Evolutionary conservation across 2,797 vertebrate species (phyloP).

Genomic region (Amblyopsis hoosieri): DNA sequence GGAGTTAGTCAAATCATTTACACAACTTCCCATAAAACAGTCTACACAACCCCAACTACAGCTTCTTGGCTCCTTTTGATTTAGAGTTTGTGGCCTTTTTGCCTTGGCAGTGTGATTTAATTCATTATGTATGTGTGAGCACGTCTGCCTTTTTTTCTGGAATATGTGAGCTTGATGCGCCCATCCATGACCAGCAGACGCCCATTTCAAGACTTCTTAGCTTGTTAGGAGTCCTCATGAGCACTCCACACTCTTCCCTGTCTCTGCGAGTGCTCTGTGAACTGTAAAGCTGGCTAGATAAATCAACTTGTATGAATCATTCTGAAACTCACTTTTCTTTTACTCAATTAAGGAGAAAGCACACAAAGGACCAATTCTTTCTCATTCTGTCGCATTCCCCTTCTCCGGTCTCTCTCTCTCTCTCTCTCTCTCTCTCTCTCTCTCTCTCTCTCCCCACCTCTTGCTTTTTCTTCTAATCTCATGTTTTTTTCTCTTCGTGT

Average conservation of each 20-base stretch:
- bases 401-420: constrained; percentile 1
- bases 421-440: constrained; percentile 1
- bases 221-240: constrained; percentile 78
- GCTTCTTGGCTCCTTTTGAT: constrained; percentile 54
- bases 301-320: constrained; percentile 74
- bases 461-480: not conserved
- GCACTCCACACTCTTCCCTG: constrained; percentile 68
- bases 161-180: constrained; percentile 61
- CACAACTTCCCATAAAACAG: not conserved
- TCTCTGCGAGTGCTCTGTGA: constrained; percentile 62
- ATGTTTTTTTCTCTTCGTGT: not conserved
- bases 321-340: constrained; percentile 73
- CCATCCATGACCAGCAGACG: constrained; percentile 68
- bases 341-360: constrained; percentile 73
- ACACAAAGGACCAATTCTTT: constrained; percentile 47
- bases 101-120: constrained; percentile 57
- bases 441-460: not conserved
- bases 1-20: not conserved
- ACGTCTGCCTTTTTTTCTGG: constrained; percentile 54
- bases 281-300: constrained; percentile 74
- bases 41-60: constrained; percentile 43
- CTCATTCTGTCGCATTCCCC: constrained; percentile 2
- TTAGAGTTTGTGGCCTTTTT: constrained; percentile 39
- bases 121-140: constrained; percentile 76
- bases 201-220: constrained; percentile 62